Base-by-base conservation (phyloP, 92 coral and sea anemone species). In the Hydrozoanthus gracilis region DNA sequence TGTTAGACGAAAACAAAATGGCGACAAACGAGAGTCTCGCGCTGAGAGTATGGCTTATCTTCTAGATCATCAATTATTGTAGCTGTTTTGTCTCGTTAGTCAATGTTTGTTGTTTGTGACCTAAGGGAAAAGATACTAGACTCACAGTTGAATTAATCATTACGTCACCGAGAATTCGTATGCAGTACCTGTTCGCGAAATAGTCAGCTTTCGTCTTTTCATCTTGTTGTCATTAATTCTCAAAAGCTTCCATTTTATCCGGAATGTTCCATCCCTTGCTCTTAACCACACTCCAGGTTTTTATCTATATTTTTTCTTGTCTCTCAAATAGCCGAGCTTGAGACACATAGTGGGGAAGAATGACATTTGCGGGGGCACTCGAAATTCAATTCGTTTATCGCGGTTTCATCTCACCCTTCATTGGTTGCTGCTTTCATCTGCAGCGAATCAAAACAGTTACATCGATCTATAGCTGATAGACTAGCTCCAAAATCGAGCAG, bases 181-280 rank as follows among this genome's bases (percentile, higher is more conserved):
- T 49, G 8, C 20, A n/a, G 6, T 80, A 80, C 85, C 85, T 80
- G 85, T 80, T 80, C 85, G 72, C 73, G 85, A 80, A 61, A 80
- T 80, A 2, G 85, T 80, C 20, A 80, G 48, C 73, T 80, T 80
- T 65, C 85, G 73, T 62, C 85, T 80, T 39, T 80, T 80, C 85
- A 80, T 80, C 62, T 80, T 80, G 20, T 16, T 51, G 7, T 66
- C 46, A 15, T 44, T 7, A 11, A 5, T 65, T 47, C 18, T 14
- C 15, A 64, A 3, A 64, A 58, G 49, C n/a, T 64, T 60, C 17
- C 39, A 60, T 78, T 27, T 49, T 65, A 18, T 16, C 3, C 74
- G 66, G 61, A 11, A 66, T 51, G 17, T 4, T n/a, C 73, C 3
- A 66, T 64, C 4, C 16, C 48, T 64, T 51, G 62, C 50, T 51